Conservation (phyloP, 2,113 vertebrate species). For the Thalassarche chlororhynchos region DNA sequence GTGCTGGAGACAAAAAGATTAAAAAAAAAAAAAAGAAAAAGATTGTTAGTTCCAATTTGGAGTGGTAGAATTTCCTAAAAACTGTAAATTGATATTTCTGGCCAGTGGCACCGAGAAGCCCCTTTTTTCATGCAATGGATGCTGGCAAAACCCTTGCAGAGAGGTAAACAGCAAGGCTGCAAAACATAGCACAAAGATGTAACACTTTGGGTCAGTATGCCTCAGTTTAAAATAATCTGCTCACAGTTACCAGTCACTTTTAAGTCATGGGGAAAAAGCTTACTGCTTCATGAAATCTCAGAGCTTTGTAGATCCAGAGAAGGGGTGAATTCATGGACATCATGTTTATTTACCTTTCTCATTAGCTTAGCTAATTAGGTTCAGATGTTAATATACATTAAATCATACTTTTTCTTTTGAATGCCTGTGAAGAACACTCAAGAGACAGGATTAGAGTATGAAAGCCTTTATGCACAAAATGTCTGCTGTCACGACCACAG, state of each 20-base stretch:
- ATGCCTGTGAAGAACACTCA: neutral
- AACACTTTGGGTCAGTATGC: neutral
- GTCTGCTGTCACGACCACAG: neutral
- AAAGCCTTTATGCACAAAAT: conserved; percentile 16
- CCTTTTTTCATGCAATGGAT: neutral
- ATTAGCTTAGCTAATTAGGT: conserved; percentile 11
- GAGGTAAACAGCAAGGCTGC: neutral
- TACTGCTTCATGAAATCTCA: neutral
- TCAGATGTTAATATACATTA: conserved; percentile 13
- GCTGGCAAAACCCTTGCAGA: neutral
- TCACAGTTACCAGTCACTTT: neutral
- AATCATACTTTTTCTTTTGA: neutral
- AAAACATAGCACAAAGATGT: neutral
- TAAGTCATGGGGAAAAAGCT: neutral
- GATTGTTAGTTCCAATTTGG: neutral
- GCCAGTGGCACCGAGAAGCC: neutral
- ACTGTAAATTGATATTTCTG: neutral
- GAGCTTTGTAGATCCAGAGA: neutral
- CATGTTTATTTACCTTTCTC: neutral
- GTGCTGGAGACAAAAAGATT: neutral
- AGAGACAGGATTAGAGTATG: neutral
- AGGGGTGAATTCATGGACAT: neutral
- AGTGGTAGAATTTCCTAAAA: neutral
- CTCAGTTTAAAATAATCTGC: neutral
- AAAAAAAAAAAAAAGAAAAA: neutral